These are phyloP conservation scores for Diarsia mendica DNA, from an alignment of 2,888 invertebrate species.

Conservation along the genomic window DNA sequence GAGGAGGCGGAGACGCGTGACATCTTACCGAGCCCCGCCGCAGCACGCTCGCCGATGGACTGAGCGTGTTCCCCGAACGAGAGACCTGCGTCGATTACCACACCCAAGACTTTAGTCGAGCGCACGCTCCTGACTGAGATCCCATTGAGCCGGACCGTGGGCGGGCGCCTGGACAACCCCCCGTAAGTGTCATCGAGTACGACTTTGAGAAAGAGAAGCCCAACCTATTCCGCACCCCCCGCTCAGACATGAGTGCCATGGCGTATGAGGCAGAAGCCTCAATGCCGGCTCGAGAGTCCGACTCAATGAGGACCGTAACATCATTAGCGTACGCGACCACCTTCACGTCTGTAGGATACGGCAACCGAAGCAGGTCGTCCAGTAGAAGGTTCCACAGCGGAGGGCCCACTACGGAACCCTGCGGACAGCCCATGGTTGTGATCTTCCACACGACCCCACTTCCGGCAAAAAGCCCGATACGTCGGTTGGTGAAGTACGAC, in stretches of 20 bases:
- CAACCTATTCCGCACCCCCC: background rate
- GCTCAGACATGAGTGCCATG: background rate
- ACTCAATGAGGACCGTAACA: constrained; percentile 59
- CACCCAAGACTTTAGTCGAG: too few species aligned
- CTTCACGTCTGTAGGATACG: constrained; percentile 39
- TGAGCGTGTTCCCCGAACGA: too few species aligned
- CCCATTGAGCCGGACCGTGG: background rate
- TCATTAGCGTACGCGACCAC: constrained; percentile 65
- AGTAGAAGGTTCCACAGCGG: constrained; percentile 62
- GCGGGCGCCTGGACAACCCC: background rate
- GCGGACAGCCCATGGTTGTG: constrained; percentile 59
- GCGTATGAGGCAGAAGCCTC: background rate
- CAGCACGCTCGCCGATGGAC: too few species aligned
- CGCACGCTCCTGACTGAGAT: background rate
- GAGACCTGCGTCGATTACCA: too few species aligned
- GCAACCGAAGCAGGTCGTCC: constrained; percentile 62
- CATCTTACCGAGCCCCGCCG: too few species aligned
- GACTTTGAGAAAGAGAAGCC: background rate
- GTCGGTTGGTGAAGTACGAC: constrained; percentile 60
- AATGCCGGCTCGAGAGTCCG: constrained; percentile 1
- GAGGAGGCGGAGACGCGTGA: too few species aligned
- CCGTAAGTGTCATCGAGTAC: background rate
- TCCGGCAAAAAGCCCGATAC: constrained; percentile 55
- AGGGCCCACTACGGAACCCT: constrained; percentile 62
- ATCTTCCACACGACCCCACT: constrained; percentile 42